Evolutionary conservation across 2,888 invertebrate genomes (phyloP).

Genomic region (Volucella bombylans): DNA sequence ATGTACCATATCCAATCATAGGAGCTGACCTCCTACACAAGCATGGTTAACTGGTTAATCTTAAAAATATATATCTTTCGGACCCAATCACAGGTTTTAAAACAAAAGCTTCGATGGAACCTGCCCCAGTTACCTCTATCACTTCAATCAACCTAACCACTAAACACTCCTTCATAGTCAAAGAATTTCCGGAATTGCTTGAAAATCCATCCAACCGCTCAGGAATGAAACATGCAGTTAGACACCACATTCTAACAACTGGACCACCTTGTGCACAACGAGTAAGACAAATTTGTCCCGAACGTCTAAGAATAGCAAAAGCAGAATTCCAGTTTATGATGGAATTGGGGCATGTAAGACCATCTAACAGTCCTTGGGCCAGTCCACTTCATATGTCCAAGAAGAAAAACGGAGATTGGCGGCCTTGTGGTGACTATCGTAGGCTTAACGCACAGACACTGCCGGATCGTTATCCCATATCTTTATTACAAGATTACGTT

Average conservation of each 20-base stretch:
- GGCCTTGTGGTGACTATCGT: too few species aligned
- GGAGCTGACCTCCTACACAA: constrained; percentile 5
- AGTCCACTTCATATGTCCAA: too few species aligned
- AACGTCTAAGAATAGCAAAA: neutral
- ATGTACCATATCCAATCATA: constrained; percentile 5
- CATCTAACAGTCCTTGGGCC: too few species aligned
- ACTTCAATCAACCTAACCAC: constrained; percentile 3
- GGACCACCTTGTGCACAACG: too few species aligned
- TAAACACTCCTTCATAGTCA: neutral
- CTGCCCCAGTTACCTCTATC: neutral
- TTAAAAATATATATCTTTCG: neutral
- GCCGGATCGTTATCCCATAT: constrained; percentile 10
- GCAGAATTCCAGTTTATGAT: constrained; percentile 6
- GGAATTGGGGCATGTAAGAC: constrained; percentile 3
- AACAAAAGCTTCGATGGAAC: too few species aligned
- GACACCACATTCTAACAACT: too few species aligned
- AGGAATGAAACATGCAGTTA: too few species aligned
- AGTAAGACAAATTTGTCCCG: neutral
- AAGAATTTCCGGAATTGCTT: too few species aligned
- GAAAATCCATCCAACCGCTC: too few species aligned
- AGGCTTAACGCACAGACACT: too few species aligned
- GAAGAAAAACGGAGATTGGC: too few species aligned
- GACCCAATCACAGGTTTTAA: neutral
- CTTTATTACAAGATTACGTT: constrained; percentile 5
- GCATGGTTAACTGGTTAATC: too few species aligned